Evolutionary conservation across 2,113 vertebrate genomes (phyloP), one percentile per base, ranked within the genome.

Genomic region (Clupea harengus): DNA sequence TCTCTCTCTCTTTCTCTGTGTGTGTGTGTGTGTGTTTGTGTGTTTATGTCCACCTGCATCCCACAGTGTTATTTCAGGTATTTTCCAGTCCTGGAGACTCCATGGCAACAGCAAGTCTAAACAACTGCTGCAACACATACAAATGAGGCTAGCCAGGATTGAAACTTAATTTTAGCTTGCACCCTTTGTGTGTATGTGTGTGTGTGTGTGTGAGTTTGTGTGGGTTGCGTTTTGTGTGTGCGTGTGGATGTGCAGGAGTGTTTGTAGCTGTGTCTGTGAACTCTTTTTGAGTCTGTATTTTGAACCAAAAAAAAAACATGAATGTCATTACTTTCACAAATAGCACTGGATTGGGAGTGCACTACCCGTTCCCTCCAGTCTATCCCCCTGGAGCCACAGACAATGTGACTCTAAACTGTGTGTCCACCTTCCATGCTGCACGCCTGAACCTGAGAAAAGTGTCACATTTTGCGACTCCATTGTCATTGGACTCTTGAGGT

Each of bases 1-100:
- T 60, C 15, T 60, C 83, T 32, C 10, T 52, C 64, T 7, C 15
- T 57, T 3, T 78, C 82, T 75, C 11, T 18, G 50, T 82, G 64
- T 88, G 81, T 86, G 60, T 32, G 20, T 85, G 78, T 81, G 45
- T 87, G 49, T 81, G 80, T 10, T 20, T 45, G 13, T 64, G 67
- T 64, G 9, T 25, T 54, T 75, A 83, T 83, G 64, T 72, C 64
- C 64, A 72, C 8, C 64, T 72, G 64, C 7, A 72, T 72, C 54
- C 54, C 3, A 72, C 32, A 13, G 15, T 72, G 64, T 72, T 32
- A 72, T 39, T 39, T 39, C 64, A 72, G 64, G 64, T 72, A 28
- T 72, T 72, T 72, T 32, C 11, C 64, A 32, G 64, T 32, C 64
- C 64, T 72, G 28, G 8, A 28, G 28, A 72, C 64, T 72, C 64